Base-by-base conservation (phyloP, 2,797 vertebrate genomes). In the Oreortyx pictus region DNA sequence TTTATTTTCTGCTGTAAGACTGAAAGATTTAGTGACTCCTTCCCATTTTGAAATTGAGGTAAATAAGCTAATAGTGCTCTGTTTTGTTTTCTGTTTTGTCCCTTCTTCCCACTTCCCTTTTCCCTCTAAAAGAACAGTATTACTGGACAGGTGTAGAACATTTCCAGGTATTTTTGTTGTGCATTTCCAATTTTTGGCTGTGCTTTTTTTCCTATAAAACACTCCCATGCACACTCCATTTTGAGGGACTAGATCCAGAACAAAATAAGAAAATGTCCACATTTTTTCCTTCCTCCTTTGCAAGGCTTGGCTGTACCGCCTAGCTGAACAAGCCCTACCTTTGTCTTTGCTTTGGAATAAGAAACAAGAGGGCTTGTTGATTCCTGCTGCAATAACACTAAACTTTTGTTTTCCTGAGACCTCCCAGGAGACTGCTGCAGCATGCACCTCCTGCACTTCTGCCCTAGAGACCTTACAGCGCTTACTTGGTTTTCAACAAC, bases 281-380 rank as follows among this genome's bases (percentile, higher is more conserved):
- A 4, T 88, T 44, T 76, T 92, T 84, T 82, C 56, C 44, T 82
- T 49, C 67, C 35, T 82, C 73, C 47, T 24, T 89, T 83, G 29
- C 74, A 86, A 76, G 41, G 64, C 70, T 76, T 83, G 82, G 35
- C 82, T 91, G 24, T 73, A n/a, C 64, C 60, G 80, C 50, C 64
- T 73, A 43, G 81, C 75, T 85, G 83, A 95, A 91, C 88, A 96
- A 96, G 80, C 86, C 33, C 74, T 65, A 94, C 74, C 75, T 94
- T 94, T 93, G 93, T 94, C 61, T 92, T 92, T 0, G 0, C 71
- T 84, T 67, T 77, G 74, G 74, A 91, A 74, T 82, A 76, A 89
- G 77, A 91, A 81, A 86, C 77, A 79, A 92, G 60, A 65, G 73
- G 89, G 80, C 94, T 91, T 90, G 83, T 92, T 92, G 94, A 86